Evolutionary conservation across 2,888 invertebrate species (phyloP).

Genomic region (Sipha maydis): DNA sequence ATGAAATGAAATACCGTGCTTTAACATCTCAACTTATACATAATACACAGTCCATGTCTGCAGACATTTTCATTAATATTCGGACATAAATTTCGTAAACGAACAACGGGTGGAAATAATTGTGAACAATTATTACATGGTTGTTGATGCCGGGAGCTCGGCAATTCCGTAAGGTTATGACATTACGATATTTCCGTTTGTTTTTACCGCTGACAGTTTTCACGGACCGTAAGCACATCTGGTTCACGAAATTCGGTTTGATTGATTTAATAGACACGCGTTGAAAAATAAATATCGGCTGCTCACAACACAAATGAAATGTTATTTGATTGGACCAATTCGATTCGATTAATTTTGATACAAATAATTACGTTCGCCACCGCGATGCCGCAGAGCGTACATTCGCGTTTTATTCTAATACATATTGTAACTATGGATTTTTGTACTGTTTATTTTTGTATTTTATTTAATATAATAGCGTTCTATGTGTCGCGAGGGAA

Average conservation of each 20-base stretch:
- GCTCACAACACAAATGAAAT: not conserved
- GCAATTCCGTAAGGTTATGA: too few species aligned
- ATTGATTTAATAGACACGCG: not conserved
- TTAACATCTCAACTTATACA: too few species aligned
- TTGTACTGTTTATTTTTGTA: too few species aligned
- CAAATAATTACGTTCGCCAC: not conserved
- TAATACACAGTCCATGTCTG: not conserved
- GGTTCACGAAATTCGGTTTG: not conserved
- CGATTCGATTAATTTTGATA: not conserved
- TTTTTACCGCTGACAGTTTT: too few species aligned
- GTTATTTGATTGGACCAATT: conserved; percentile 9
- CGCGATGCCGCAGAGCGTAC: not conserved
- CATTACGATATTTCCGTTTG: too few species aligned
- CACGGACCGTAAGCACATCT: not conserved
- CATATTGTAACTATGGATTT: too few species aligned
- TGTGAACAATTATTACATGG: not conserved
- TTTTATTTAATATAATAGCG: too few species aligned
- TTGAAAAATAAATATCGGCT: not conserved
- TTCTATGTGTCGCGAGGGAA: too few species aligned
- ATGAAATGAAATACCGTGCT: too few species aligned
- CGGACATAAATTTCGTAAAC: not conserved
- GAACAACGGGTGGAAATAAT: not conserved
- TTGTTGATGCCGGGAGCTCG: too few species aligned
- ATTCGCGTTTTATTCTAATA: too few species aligned
- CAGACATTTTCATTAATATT: not conserved